Conservation (phyloP, 1,140 invertebrate genomes). For the Diabrotica virgifera region DNA sequence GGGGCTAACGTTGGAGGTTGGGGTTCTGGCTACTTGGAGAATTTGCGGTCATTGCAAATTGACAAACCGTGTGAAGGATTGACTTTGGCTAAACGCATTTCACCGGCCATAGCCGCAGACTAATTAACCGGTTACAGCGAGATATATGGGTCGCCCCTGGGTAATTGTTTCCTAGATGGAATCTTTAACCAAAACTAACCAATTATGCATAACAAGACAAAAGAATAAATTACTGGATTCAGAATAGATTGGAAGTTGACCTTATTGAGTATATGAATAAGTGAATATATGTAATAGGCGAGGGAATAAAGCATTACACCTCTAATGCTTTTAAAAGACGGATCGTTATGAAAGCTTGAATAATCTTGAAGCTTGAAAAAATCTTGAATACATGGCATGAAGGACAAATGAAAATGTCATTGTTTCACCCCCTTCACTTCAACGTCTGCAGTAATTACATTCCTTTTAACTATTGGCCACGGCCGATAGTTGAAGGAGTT, state of each 20-base stretch:
- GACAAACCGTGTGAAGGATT: constrained; percentile 7
- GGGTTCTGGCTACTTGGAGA: constrained; percentile 4
- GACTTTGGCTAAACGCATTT: neutral
- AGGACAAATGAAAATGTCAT: too few relatives aligned
- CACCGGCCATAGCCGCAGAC: neutral
- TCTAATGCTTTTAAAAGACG: too few relatives aligned
- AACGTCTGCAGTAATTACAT: too few relatives aligned
- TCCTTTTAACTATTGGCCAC: too few relatives aligned
- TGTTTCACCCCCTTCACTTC: too few relatives aligned
- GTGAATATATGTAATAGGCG: too few relatives aligned
- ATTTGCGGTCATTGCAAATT: constrained; percentile 1
- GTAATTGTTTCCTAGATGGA: neutral
- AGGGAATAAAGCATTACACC: too few relatives aligned
- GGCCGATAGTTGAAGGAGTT: too few relatives aligned
- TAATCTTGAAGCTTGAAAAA: too few relatives aligned
- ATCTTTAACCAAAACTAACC: neutral
- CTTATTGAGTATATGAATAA: too few relatives aligned
- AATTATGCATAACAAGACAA: neutral
- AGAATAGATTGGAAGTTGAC: neutral
- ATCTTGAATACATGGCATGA: too few relatives aligned
- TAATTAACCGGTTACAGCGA: neutral
- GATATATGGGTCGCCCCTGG: neutral
- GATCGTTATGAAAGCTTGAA: too few relatives aligned
- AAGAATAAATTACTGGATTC: neutral
- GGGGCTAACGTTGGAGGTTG: neutral